Percentiles rank a stretch among this genome's conserved stretches.
Evolutionary conservation across 30 jellyfish, hydroid and myxozoan genomes (phyloP).

Genomic region (Aurelia sp.): DNA sequence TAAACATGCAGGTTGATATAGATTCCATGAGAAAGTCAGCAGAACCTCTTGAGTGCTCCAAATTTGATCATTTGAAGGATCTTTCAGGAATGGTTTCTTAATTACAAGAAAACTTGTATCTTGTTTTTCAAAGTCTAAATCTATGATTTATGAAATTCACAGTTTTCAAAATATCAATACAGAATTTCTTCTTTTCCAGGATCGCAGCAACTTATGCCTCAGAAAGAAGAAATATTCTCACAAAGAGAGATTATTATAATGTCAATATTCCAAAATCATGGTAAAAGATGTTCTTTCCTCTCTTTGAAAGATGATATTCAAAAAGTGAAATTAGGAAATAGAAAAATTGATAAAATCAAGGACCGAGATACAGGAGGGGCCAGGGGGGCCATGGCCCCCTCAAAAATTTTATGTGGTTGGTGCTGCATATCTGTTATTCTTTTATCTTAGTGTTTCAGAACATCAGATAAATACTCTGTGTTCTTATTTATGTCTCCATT

Average conservation of each 20-base stretch:
- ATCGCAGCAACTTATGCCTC: slow-evolving; percentile 54
- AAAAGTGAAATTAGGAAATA: too few relatives aligned
- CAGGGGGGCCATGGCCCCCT: too few relatives aligned
- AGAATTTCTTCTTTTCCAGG: slow-evolving; percentile 15
- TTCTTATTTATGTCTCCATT: too few relatives aligned
- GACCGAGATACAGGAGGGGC: too few relatives aligned
- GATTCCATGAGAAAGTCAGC: not conserved
- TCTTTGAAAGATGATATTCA: not conserved
- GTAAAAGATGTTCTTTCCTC: not conserved
- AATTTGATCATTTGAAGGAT: not conserved
- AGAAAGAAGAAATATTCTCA: slow-evolving; percentile 15
- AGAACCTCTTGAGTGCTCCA: not conserved
- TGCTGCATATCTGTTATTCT: too few relatives aligned
- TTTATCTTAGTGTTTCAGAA: too few relatives aligned
- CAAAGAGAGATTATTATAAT: slow-evolving; percentile 48
- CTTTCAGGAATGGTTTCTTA: not conserved
- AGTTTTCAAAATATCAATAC: too few relatives aligned
- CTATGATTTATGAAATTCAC: too few relatives aligned
- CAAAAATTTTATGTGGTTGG: too few relatives aligned
- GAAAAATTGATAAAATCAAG: too few relatives aligned
- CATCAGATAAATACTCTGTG: too few relatives aligned
- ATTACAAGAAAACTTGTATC: not conserved
- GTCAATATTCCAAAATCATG: slow-evolving; percentile 58
- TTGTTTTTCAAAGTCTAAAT: not conserved
- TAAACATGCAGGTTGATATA: too few relatives aligned